Conservation (phyloP, 2,797 vertebrate species). For the Notoglanidium macrostoma region DNA sequence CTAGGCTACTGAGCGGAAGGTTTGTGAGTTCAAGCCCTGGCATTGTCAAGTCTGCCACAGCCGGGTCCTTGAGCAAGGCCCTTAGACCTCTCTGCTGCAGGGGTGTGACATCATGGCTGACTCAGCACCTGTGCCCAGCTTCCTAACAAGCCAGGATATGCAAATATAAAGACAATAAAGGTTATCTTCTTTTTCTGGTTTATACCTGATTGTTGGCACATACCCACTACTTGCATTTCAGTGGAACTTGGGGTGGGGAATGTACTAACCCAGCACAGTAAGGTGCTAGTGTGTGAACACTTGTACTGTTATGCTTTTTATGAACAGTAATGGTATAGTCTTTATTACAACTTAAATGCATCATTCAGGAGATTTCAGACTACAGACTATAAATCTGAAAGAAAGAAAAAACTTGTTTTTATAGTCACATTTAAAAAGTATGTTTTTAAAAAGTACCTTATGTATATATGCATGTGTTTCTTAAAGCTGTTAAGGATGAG, state of each 20-base stretch:
- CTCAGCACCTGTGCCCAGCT: background rate
- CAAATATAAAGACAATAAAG: background rate
- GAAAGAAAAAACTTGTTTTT: background rate
- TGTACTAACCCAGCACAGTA: background rate
- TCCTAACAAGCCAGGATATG: background rate
- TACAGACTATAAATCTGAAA: background rate
- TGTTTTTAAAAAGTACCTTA: background rate
- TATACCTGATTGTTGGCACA: background rate
- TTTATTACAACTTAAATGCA: background rate
- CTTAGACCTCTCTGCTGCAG: background rate
- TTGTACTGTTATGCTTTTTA: constrained; percentile 1
- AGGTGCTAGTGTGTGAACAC: background rate
- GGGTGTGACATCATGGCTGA: background rate
- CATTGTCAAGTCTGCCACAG: background rate
- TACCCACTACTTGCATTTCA: background rate
- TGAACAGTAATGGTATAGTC: background rate
- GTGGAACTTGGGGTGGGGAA: background rate
- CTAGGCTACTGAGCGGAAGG: background rate
- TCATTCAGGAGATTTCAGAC: background rate
- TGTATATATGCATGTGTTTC: background rate
- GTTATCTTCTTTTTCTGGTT: background rate
- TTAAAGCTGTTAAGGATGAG: background rate
- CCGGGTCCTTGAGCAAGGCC: background rate
- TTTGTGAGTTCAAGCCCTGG: background rate
- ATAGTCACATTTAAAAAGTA: background rate